A percentile compares a stretch with the other conserved stretches of the same genome.
phyloP scores from a whole-genome alignment of 1,140 invertebrate species.

The Drosophila melanogaster region DNA sequence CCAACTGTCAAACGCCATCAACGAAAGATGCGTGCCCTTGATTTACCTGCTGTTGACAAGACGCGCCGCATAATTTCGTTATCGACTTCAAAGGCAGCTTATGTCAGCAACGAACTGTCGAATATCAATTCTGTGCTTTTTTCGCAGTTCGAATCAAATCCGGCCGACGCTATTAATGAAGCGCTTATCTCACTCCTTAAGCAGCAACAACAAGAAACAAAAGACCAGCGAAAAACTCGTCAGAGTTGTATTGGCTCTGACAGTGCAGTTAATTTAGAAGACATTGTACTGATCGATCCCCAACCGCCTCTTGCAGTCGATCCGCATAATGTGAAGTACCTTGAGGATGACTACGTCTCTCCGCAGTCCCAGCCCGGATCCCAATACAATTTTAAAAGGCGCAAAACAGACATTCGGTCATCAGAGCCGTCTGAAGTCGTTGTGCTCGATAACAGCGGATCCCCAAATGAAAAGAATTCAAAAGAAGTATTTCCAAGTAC shows the following conservation, averaged over 20 bases:
- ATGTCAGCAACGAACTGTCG: constrained; percentile 56
- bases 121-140: constrained; percentile 61
- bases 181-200: constrained; percentile 67
- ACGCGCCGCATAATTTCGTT: background rate
- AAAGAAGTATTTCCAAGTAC: constrained; percentile 3
- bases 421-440: constrained; percentile 15
- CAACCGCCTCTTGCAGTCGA: constrained; percentile 38
- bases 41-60: constrained; percentile 4
- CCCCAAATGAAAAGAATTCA: background rate
- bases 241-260: constrained; percentile 49
- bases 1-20: constrained; percentile 37
- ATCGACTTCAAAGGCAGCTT: constrained; percentile 45
- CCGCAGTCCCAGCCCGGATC: constrained; percentile 42
- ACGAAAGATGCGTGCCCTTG: constrained; percentile 43
- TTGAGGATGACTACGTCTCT: constrained; percentile 5
- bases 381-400: constrained; percentile 69
- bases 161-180: constrained; percentile 64
- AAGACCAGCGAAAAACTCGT: constrained; percentile 19
- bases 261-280: constrained; percentile 58
- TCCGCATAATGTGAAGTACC: background rate
- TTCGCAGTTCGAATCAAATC: constrained; percentile 60
- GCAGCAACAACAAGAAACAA: constrained; percentile 54
- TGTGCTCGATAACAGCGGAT: background rate
- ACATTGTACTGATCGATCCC: constrained; percentile 75
- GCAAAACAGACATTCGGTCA: constrained; percentile 54